phyloP scores from a whole-genome alignment of 2,797 vertebrate species.

The Oryzias sinensis region DNA sequence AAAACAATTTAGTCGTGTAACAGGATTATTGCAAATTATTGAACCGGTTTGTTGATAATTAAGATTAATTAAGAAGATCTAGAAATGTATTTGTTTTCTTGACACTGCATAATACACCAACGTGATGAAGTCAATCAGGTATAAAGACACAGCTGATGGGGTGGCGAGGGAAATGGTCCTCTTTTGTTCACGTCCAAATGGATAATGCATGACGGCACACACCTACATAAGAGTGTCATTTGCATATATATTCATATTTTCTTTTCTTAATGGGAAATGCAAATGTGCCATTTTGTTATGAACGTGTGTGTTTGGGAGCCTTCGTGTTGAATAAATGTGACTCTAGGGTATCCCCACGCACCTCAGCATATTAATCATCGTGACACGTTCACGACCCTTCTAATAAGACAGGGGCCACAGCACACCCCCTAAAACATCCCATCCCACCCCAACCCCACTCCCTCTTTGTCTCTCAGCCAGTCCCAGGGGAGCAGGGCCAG shows the following conservation, averaged over 20 bases:
- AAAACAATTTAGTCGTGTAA: no score
- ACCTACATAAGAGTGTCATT: conserved; percentile 74
- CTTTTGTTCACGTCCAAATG: conserved; percentile 75
- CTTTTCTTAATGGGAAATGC: conserved; percentile 84
- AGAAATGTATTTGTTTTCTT: conserved; percentile 3
- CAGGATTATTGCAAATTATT: no score
- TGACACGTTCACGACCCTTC: conserved; percentile 88
- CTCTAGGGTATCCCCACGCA: conserved; percentile 83
- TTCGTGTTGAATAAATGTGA: conserved; percentile 81
- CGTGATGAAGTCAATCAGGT: conserved; percentile 37
- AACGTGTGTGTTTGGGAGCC: conserved; percentile 76
- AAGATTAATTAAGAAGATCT: conserved; percentile 7
- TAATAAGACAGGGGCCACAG: conserved; percentile 87
- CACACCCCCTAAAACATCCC: conserved; percentile 79
- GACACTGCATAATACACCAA: conserved; percentile 16
- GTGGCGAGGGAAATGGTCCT: conserved; percentile 64
- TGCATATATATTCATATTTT: conserved; percentile 84
- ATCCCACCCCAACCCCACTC: conserved; percentile 75
- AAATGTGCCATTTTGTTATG: conserved; percentile 82
- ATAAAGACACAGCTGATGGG: conserved; percentile 42
- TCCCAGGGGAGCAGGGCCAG: conserved; percentile 74
- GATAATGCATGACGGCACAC: conserved; percentile 71
- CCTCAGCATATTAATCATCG: conserved; percentile 87
- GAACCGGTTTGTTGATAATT: no score
- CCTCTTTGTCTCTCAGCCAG: conserved; percentile 81